These are phyloP conservation scores for Euthynnus affinis DNA, from an alignment of 2,797 vertebrate species.

Conservation along the genomic window DNA sequence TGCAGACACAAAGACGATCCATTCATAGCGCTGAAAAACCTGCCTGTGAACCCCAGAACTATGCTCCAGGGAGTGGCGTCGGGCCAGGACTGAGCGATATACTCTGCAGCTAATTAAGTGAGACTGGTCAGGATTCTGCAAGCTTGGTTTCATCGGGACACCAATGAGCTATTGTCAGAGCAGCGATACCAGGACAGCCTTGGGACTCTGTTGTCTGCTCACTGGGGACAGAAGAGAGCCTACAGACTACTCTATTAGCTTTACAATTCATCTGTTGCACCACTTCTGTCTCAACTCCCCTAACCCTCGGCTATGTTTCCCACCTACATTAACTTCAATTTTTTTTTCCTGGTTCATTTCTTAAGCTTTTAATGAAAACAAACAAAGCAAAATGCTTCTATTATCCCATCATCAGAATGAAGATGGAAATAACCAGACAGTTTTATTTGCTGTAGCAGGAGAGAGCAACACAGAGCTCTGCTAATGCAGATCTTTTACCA, in stretches of 20 bases:
- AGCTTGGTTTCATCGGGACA: conserved; percentile 80
- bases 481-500: conserved; percentile 73
- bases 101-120: conserved; percentile 84
- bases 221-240: conserved; percentile 34
- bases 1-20: conserved; percentile 88
- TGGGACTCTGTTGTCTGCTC: conserved; percentile 61
- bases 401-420: conserved; percentile 57
- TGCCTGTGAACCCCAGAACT: conserved; percentile 86
- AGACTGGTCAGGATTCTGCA: conserved; percentile 73
- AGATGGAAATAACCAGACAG: conserved; percentile 63
- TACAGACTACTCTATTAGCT: conserved; percentile 44
- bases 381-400: conserved; percentile 43
- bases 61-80: conserved; percentile 84
- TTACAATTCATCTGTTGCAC: conserved; percentile 48
- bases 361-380: conserved; percentile 57
- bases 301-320: conserved; percentile 13
- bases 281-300: conserved; percentile 16
- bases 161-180: conserved; percentile 77
- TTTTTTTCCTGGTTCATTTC: conserved; percentile 33
- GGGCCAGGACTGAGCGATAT: conserved; percentile 76
- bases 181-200: conserved; percentile 55
- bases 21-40: conserved; percentile 85
- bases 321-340: conserved; percentile 38
- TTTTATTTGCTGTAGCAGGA: conserved; percentile 66
- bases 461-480: conserved; percentile 56